phyloP scores from a whole-genome alignment of 2,888 invertebrate genomes.

The Eurois occulta region DNA sequence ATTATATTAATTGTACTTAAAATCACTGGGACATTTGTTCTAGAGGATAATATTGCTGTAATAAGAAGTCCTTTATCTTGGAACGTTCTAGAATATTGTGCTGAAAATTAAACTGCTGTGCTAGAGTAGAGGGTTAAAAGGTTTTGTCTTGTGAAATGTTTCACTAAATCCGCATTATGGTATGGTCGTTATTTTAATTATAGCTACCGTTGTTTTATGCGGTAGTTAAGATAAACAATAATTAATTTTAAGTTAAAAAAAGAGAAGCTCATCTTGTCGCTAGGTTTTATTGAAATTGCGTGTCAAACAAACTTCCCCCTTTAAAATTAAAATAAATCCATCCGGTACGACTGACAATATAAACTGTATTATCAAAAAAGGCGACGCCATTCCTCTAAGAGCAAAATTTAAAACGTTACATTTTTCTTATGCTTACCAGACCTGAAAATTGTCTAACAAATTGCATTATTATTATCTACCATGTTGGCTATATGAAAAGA shows the following conservation, averaged over 20 bases:
- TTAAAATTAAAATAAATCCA: neutral
- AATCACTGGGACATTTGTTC: slow-evolving; percentile 56
- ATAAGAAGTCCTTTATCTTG: slow-evolving; percentile 46
- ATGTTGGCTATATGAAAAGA: slow-evolving; percentile 14
- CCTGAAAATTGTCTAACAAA: slow-evolving; percentile 45
- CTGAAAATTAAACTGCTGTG: slow-evolving; percentile 33
- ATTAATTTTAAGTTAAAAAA: neutral
- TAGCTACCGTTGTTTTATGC: neutral
- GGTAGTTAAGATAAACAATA: neutral
- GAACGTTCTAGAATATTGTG: slow-evolving; percentile 41
- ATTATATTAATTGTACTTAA: slow-evolving; percentile 62
- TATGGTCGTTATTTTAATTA: slow-evolving; percentile 14
- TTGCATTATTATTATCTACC: slow-evolving; percentile 29
- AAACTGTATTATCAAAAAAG: neutral
- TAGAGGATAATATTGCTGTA: slow-evolving; percentile 48
- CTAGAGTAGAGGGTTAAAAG: slow-evolving; percentile 19
- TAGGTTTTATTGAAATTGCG: neutral
- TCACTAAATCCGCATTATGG: slow-evolving; percentile 37
- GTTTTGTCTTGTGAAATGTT: slow-evolving; percentile 18
- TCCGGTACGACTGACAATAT: neutral
- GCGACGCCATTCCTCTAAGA: neutral
- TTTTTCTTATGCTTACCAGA: slow-evolving; percentile 21
- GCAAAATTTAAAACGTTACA: neutral
- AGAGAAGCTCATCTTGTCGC: neutral
- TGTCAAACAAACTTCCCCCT: neutral